phyloP scores from a whole-genome alignment of 2,113 vertebrate species.

The Eptesicus fuscus region DNA sequence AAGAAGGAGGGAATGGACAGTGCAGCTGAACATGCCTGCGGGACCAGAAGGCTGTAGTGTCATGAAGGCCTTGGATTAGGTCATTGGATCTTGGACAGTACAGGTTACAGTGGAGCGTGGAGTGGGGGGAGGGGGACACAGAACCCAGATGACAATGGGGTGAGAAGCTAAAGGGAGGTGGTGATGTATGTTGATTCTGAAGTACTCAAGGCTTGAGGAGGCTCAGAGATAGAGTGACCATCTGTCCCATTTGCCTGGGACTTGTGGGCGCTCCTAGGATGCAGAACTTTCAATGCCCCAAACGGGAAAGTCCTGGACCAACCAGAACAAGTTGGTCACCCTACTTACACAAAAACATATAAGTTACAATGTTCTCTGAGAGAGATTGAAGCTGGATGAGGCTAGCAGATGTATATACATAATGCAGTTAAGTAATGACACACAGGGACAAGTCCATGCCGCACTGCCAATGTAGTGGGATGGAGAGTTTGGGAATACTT shows the following conservation, averaged over 20 bases:
- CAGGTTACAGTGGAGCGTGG: not conserved
- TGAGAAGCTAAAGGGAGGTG: not conserved
- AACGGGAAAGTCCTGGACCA: not conserved
- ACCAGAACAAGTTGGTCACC: not conserved
- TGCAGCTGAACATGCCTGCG: accelerated
- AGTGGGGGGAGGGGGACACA: not conserved
- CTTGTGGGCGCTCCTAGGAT: not conserved
- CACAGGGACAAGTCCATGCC: not conserved
- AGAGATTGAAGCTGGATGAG: not conserved
- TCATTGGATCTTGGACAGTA: not conserved
- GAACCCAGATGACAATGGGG: not conserved
- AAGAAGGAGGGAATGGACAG: not conserved
- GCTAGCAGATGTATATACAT: not conserved
- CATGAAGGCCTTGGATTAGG: not conserved
- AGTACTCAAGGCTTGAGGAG: not conserved
- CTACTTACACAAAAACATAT: not conserved
- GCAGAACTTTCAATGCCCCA: not conserved
- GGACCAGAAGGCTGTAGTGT: not conserved
- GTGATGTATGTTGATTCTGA: not conserved
- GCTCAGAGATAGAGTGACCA: not conserved
- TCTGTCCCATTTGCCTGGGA: not conserved
- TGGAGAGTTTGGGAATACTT: not conserved
- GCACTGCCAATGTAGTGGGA: not conserved
- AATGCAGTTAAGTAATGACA: too few relatives aligned
- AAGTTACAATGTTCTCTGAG: not conserved